Percentiles rank a stretch among this genome's conserved stretches.
These are phyloP conservation scores for Paracanthobrama guichenoti DNA, from an alignment of 2,113 vertebrate species.

Conservation along the genomic window DNA sequence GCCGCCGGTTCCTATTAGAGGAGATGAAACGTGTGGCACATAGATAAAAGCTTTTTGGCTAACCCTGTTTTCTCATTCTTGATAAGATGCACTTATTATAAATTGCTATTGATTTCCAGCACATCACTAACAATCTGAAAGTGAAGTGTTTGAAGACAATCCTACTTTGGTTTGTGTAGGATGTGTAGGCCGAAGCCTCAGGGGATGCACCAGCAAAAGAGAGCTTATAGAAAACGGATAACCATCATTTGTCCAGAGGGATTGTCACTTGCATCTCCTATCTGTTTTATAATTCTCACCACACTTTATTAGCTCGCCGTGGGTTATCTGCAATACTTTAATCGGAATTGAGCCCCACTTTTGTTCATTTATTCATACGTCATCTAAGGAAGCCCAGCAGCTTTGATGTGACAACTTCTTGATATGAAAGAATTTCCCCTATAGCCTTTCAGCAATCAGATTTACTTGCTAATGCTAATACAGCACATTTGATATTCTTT, in stretches of 20 bases:
- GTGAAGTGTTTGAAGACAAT: conserved; percentile 21
- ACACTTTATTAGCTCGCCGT: neutral
- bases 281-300: conserved; percentile 29
- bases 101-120: conserved; percentile 31
- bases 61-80: conserved; percentile 27
- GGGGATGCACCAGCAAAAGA: neutral
- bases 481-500: neutral
- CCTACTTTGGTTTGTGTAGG: neutral
- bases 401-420: neutral
- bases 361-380: neutral
- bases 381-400: neutral
- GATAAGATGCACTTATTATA: conserved; percentile 31
- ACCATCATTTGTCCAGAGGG: conserved; percentile 25
- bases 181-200: neutral
- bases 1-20: neutral
- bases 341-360: neutral
- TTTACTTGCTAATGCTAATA: neutral
- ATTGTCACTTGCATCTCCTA: neutral
- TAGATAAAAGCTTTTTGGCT: conserved; percentile 10
- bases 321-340: conserved; percentile 5
- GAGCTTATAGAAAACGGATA: conserved; percentile 7
- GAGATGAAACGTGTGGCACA: neutral
- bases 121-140: neutral
- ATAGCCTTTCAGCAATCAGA: neutral
- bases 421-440: conserved; percentile 14